These are phyloP conservation scores for Anagrus nilaparvatae DNA, from an alignment of 1,140 invertebrate species.

Conservation along the genomic window DNA sequence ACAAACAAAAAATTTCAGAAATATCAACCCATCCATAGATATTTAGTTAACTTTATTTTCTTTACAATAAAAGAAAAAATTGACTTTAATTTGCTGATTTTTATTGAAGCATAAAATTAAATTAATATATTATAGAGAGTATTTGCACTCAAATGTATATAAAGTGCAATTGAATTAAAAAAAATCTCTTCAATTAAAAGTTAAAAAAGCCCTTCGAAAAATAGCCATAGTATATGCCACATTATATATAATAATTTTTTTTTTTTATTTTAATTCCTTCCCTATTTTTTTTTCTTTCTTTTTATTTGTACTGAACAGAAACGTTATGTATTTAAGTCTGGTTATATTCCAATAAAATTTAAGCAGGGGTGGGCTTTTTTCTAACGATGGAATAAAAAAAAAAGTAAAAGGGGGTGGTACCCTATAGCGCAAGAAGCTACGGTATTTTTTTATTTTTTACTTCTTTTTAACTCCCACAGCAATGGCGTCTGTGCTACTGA, in stretches of 20 bases:
- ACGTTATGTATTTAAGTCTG: conserved; percentile 8
- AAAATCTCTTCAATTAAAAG: conserved; percentile 20
- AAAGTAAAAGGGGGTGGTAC: conserved; percentile 16
- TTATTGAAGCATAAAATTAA: conserved; percentile 15
- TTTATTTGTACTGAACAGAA: not conserved
- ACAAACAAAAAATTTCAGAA: not conserved
- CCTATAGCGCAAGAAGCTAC: conserved; percentile 4
- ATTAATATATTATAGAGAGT: conserved; percentile 8
- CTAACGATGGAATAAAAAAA: too few relatives aligned
- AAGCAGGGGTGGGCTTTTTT: conserved; percentile 14
- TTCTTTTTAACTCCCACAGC: conserved; percentile 11
- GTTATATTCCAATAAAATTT: conserved; percentile 19
- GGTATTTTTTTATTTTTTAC: too few relatives aligned
- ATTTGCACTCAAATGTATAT: conserved; percentile 16
- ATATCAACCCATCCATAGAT: not conserved
- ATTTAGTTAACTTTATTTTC: conserved; percentile 9
- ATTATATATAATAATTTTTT: not conserved
- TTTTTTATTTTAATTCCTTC: too few relatives aligned
- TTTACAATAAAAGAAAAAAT: conserved; percentile 12
- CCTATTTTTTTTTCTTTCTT: conserved; percentile 1
- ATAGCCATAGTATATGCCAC: not conserved
- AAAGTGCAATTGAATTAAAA: conserved; percentile 20
- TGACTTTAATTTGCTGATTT: conserved; percentile 15
- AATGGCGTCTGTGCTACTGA: conserved; percentile 9
- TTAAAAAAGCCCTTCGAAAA: conserved; percentile 16